Evolutionary conservation across 2,797 vertebrate genomes (phyloP).

Genomic region (Rhinichthys osculus): DNA sequence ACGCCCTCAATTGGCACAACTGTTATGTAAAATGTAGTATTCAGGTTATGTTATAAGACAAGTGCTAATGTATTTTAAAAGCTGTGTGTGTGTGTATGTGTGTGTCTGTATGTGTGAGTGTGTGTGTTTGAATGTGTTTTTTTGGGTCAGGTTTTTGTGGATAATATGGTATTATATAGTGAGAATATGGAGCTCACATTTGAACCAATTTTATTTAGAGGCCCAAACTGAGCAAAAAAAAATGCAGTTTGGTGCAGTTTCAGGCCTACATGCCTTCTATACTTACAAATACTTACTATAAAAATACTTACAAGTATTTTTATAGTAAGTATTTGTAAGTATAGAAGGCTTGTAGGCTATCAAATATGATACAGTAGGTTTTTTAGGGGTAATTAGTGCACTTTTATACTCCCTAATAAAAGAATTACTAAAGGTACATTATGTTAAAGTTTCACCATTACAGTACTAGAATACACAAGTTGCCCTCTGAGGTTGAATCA

Average conservation of each 20-base stretch:
- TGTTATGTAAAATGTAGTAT: not conserved
- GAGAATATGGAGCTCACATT: not conserved
- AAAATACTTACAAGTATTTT: no score
- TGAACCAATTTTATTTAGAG: not conserved
- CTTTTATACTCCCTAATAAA: not conserved
- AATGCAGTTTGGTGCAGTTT: not conserved
- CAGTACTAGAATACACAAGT: not conserved
- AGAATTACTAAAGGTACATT: not conserved
- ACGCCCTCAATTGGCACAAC: not conserved
- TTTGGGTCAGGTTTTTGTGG: not conserved
- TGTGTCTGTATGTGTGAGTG: no score
- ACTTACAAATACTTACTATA: no score
- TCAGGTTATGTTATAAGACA: not conserved
- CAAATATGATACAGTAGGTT: not conserved
- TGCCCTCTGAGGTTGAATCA: constrained; percentile 1
- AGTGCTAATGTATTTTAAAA: not conserved
- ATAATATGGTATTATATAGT: not conserved
- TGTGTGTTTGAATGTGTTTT: not conserved
- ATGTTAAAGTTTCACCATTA: constrained; percentile 4
- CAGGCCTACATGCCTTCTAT: no score
- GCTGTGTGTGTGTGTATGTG: not conserved
- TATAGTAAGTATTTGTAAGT: no score
- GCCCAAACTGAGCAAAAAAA: not conserved
- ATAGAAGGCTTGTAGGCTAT: not conserved
- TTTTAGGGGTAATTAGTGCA: not conserved